Percentiles rank a stretch among this genome's conserved stretches.
These are phyloP conservation scores for Euborellia annulipes DNA, from an alignment of 1,140 invertebrate species.

Conservation along the genomic window DNA sequence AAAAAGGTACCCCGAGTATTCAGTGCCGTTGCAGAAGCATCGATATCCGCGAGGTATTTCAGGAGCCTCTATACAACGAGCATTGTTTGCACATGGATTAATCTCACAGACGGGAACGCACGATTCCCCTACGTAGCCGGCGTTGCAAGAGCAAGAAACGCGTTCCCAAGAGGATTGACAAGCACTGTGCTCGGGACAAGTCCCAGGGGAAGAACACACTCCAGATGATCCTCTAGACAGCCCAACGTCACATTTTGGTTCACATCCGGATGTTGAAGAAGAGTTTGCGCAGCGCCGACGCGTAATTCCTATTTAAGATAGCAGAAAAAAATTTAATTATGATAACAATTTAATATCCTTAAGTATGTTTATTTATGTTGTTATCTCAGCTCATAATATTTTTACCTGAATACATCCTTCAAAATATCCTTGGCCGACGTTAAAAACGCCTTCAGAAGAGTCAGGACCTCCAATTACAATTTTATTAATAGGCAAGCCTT, in stretches of 20 bases:
- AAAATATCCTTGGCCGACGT: slow-evolving; percentile 48
- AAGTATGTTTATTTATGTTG: background rate
- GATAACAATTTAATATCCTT: slow-evolving; percentile 6
- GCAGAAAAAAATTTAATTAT: too few relatives aligned
- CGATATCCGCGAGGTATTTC: slow-evolving; percentile 47
- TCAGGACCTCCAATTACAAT: slow-evolving; percentile 71
- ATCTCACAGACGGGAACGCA: slow-evolving; percentile 74
- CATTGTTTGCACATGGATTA: slow-evolving; percentile 68
- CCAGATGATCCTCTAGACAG: slow-evolving; percentile 49
- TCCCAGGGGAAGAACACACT: slow-evolving; percentile 37
- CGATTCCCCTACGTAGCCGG: slow-evolving; percentile 59
- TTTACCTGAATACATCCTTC: slow-evolving; percentile 67
- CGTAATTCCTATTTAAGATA: slow-evolving; percentile 85
- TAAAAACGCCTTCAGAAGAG: slow-evolving; percentile 37
- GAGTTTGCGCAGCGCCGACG: slow-evolving; percentile 64
- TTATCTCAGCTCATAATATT: background rate
- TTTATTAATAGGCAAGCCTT: slow-evolving; percentile 72
- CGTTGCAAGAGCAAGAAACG: slow-evolving; percentile 62
- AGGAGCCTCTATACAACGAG: slow-evolving; percentile 49
- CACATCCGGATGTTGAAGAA: slow-evolving; percentile 55
- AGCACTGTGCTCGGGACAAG: slow-evolving; percentile 39
- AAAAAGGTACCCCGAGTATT: slow-evolving; percentile 34
- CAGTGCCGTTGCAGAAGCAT: slow-evolving; percentile 55
- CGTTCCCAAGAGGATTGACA: slow-evolving; percentile 63
- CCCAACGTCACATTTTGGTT: slow-evolving; percentile 67